Base-by-base conservation (phyloP, 2,888 invertebrate genomes). In the Pristionchus mayeri region DNA sequence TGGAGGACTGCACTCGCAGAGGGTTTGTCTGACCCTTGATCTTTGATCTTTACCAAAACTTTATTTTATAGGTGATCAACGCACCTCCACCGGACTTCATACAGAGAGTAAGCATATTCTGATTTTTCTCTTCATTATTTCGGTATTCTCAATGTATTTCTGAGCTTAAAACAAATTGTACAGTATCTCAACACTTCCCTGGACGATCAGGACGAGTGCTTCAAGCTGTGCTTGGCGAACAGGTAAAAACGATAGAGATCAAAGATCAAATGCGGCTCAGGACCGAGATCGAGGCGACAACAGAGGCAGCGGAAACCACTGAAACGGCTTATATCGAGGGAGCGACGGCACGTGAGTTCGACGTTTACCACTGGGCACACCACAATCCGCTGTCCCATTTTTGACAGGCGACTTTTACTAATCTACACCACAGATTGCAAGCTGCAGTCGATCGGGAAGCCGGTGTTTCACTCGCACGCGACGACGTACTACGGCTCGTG, bases 401-500 rank as follows among this genome's bases (percentile, higher is more conserved):
- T 21, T 3, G 27, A 24, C 40, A 71, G 44, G 71, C 71, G 71
- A 30, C 34, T 24, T 21, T 37, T 71, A 24, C 50, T 83, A 71
- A 71, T 40, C 71, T 7, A 40, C 44, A 71, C 83, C 90, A 54
- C 90, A 93, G 93, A 93, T 88, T 93, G 93, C 87, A 90, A 90
- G 76, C 90, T 94, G 84, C 92, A 93, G 84, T 89, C 88, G 54
- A 91, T 94, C 27, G 94, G 94, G 18, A 94, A 93, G 86, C 93
- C 94, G 21, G 88, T 93, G 13, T 93, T 93, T 88, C 92, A 93
- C 86, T 93, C 93, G 27, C 93, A 93, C 86, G 90, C 92, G 0
- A 91, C 93, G 50, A 93, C 93, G 0, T 93, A 90, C 87, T 93
- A 93, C 89, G 94, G 94, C 4, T 90, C 93, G 6, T 94, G 94